These are phyloP conservation scores for Calonectris borealis DNA, from an alignment of 2,113 vertebrate species.

Conservation along the genomic window DNA sequence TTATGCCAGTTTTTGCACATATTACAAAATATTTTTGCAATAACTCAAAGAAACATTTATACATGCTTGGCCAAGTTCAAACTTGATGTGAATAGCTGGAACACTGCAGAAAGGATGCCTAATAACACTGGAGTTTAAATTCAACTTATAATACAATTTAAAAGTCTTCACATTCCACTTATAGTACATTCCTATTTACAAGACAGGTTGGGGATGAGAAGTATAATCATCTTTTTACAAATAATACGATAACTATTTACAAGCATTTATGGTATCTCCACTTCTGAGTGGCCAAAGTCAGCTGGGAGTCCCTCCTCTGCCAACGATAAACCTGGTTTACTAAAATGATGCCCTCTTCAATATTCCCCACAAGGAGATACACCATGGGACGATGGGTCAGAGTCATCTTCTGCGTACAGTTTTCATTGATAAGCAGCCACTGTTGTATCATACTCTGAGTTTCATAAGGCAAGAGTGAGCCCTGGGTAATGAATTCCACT, in stretches of 20 bases:
- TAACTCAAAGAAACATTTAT: background rate
- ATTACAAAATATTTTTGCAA: background rate
- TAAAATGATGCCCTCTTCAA: constrained; percentile 71
- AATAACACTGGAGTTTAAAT: background rate
- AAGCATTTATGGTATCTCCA: constrained; percentile 87
- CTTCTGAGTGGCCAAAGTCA: constrained; percentile 79
- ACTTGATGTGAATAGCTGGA: background rate
- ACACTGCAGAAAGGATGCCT: background rate
- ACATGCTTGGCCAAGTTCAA: background rate
- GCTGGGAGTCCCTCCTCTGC: constrained; percentile 81
- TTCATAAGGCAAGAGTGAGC: constrained; percentile 82
- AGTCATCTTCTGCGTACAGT: constrained; percentile 75
- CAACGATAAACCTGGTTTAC: constrained; percentile 82
- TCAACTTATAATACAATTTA: background rate
- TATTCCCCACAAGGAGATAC: constrained; percentile 81
- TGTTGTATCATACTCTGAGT: constrained; percentile 81
- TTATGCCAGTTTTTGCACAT: background rate
- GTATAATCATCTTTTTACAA: constrained; percentile 13
- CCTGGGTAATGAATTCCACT: constrained; percentile 82
- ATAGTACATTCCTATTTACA: constrained; percentile 69
- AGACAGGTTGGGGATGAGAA: background rate
- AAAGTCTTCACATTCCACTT: constrained; percentile 45
- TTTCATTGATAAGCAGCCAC: constrained; percentile 87
- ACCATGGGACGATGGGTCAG: constrained; percentile 73
- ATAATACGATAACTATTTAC: constrained; percentile 29